These are phyloP conservation scores for Xenopus tropicalis DNA, from an alignment of 2,113 vertebrate genomes.

Conservation along the genomic window UCB_Xtro_10.0 CM004448.2:81820501-81821000, in stretches of 20 bases:
- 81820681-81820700: slow-evolving; percentile 33
- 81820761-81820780: not conserved
- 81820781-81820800: slow-evolving; percentile 2
- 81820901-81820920: slow-evolving; percentile 37
- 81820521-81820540: no score
- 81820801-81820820: slow-evolving; percentile 29
- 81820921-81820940: slow-evolving; percentile 17
- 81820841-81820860: slow-evolving; percentile 35
- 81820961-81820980: slow-evolving; percentile 16
- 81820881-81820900: slow-evolving; percentile 40
- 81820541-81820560: no score
- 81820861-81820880: slow-evolving; percentile 2
- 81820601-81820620: no score
- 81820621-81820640: not conserved
- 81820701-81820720: slow-evolving; percentile 30
- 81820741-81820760: slow-evolving; percentile 32
- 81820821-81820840: slow-evolving; percentile 42
- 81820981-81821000: not conserved
- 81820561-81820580: no score
- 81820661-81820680: slow-evolving; percentile 31
- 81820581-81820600: no score
- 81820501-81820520: no score
- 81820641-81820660: slow-evolving; percentile 21
- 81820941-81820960: slow-evolving; percentile 34
- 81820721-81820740: slow-evolving; percentile 27